These are phyloP conservation scores for Coreoperca whiteheadi DNA, from an alignment of 2,113 vertebrate genomes.

Conservation along the genomic window DNA sequence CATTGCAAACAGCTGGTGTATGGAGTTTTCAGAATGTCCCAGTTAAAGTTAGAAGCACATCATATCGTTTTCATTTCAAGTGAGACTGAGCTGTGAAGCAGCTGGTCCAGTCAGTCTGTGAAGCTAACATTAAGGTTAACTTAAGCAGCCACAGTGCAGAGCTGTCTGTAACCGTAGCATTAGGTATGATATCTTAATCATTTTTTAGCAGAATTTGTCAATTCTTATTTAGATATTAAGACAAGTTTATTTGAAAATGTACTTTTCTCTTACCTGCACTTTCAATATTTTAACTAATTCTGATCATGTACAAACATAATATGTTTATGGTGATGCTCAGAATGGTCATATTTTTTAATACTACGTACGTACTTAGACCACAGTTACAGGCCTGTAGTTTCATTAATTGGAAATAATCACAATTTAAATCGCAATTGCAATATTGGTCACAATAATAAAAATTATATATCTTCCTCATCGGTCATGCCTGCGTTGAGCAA, in stretches of 20 bases:
- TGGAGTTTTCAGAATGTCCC: background rate
- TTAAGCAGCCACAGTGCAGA: background rate
- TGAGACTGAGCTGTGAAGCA: background rate
- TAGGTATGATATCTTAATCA: too few relatives aligned
- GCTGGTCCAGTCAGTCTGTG: background rate
- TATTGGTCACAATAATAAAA: background rate
- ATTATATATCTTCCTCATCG: background rate
- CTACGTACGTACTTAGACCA: too few relatives aligned
- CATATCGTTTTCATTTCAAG: background rate
- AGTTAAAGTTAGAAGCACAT: background rate
- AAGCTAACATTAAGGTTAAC: background rate
- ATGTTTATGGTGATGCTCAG: background rate
- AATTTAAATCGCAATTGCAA: background rate
- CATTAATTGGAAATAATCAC: background rate
- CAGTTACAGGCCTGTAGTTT: background rate
- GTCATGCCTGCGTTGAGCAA: background rate
- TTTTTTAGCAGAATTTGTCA: too few relatives aligned
- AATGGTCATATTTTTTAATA: too few relatives aligned
- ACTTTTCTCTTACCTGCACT: too few relatives aligned
- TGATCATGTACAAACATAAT: background rate
- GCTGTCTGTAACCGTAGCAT: background rate
- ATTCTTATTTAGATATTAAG: too few relatives aligned
- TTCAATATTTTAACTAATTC: too few relatives aligned
- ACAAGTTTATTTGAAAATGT: too few relatives aligned
- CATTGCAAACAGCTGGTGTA: too few relatives aligned